Evolutionary conservation across 2,113 vertebrate species (phyloP).

Genomic region (Crotophaga sulcirostris): DNA sequence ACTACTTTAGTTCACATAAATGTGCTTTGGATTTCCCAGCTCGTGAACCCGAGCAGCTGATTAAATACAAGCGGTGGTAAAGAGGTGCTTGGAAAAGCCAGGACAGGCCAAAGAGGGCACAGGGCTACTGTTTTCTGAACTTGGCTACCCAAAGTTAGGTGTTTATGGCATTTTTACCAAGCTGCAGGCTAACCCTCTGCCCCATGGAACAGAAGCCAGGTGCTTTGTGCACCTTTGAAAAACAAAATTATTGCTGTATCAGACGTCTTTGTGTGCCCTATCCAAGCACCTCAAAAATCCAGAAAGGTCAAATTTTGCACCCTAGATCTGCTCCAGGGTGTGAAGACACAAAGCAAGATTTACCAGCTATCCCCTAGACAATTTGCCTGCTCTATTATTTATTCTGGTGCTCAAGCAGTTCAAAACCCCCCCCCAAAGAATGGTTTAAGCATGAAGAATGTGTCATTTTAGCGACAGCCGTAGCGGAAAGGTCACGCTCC

Average conservation of each 20-base stretch:
- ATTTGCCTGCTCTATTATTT: background rate
- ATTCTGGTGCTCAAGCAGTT: background rate
- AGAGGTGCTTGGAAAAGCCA: background rate
- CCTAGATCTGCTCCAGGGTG: background rate
- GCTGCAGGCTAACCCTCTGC: background rate
- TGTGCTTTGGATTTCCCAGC: background rate
- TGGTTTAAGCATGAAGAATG: fast-evolving
- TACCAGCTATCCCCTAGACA: background rate
- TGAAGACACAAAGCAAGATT: background rate
- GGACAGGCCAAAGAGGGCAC: background rate
- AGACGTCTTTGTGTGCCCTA: fast-evolving
- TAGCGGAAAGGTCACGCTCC: background rate
- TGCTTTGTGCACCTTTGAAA: background rate
- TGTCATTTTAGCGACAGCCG: background rate
- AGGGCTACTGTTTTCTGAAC: background rate
- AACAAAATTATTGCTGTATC: fast-evolving
- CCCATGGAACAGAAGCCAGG: background rate
- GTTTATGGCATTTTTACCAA: background rate
- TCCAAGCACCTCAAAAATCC: background rate
- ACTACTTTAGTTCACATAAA: background rate
- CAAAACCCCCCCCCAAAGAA: background rate
- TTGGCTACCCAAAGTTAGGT: background rate
- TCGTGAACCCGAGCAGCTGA: background rate
- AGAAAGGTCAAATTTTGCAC: background rate
- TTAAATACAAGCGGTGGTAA: fast-evolving